Base-by-base conservation (phyloP, 2,797 vertebrate species). In the Perodicticus potto region DNA sequence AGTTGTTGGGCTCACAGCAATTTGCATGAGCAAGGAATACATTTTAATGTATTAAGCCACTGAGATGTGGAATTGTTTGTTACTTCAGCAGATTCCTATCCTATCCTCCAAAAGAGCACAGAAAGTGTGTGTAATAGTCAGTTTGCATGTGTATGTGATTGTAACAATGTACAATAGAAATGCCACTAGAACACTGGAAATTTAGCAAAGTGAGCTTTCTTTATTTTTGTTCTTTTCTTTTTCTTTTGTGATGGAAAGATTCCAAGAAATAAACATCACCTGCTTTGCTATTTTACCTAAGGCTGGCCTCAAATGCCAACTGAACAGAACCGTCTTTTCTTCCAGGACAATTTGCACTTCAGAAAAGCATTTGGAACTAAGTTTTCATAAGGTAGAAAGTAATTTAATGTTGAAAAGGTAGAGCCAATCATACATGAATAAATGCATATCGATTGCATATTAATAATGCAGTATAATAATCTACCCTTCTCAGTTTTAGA, bases 371-470 rank as follows among this genome's bases (percentile, higher is more conserved):
- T 97, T 97, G 96, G 92, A 97, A 93, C 95, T 95, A 96, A 97
- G 97, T 97, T 98, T 97, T 96, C 77, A 94, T 96, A 96, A 78
- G 94, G 97, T 96, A 95, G 94, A 97, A 97, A 97, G 96, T 95
- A 97, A 98, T 97, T 97, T 98, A 96, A 96, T 97, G 94, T 92
- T 96, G 96, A 96, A 97, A 97, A 97, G 84, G 89, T 96, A 97
- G 96, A 96, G 63, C 89, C 95, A 97, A 97, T 96, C 69, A 92
- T 92, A 97, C 96, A 97, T 97, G 97, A 97, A 97, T 97, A 97
- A 97, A 98, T 97, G 97, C 96, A 97, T 98, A 97, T 93, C 96
- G 94, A 97, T 94, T 97, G 96, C 97, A 96, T 97, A 97, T 97
- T 97, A 98, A 97, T 97, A 97, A 98, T 96, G 91, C 94, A 98